Evolutionary conservation across 2,888 invertebrate species (phyloP).

Genomic region (Leucoma salicis): DNA sequence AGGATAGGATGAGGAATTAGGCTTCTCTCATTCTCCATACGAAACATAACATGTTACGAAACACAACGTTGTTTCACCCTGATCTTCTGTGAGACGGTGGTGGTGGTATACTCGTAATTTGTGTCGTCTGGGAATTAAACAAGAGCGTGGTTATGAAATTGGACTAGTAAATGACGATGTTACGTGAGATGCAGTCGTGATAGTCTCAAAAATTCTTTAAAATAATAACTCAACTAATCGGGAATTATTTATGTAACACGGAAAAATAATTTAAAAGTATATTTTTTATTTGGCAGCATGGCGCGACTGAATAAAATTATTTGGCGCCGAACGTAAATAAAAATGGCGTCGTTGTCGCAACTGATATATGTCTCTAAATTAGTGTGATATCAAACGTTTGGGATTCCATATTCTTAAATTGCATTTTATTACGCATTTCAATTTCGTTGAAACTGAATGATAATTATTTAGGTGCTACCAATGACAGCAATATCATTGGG

Average conservation of each 20-base stretch:
- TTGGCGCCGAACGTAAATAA: slow-evolving; percentile 77
- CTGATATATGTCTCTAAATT: slow-evolving; percentile 30
- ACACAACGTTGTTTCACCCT: too few species aligned
- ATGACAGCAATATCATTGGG: too few species aligned
- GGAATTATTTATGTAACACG: slow-evolving; percentile 39
- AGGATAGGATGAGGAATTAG: too few species aligned
- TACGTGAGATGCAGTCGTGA: slow-evolving; percentile 14
- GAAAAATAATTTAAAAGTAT: slow-evolving; percentile 39
- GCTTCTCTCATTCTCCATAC: too few species aligned
- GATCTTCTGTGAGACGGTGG: too few species aligned
- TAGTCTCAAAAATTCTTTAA: slow-evolving; percentile 22
- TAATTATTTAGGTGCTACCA: too few species aligned
- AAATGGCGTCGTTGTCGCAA: slow-evolving; percentile 53
- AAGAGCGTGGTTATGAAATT: too few species aligned
- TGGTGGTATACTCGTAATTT: too few species aligned
- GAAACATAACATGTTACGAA: too few species aligned
- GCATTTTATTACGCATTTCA: slow-evolving; percentile 4
- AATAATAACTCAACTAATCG: slow-evolving; percentile 4
- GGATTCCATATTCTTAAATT: slow-evolving; percentile 31
- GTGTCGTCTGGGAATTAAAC: too few species aligned
- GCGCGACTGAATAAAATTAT: slow-evolving; percentile 53
- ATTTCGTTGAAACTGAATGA: too few species aligned
- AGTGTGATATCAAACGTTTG: slow-evolving; percentile 22
- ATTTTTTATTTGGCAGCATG: slow-evolving; percentile 55
- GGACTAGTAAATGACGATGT: neutral